A percentile compares a stretch with the other conserved stretches of the same genome.
These are phyloP conservation scores for Pelmatolapia mariae DNA, from an alignment of 2,113 vertebrate species.

Conservation along the genomic window DNA sequence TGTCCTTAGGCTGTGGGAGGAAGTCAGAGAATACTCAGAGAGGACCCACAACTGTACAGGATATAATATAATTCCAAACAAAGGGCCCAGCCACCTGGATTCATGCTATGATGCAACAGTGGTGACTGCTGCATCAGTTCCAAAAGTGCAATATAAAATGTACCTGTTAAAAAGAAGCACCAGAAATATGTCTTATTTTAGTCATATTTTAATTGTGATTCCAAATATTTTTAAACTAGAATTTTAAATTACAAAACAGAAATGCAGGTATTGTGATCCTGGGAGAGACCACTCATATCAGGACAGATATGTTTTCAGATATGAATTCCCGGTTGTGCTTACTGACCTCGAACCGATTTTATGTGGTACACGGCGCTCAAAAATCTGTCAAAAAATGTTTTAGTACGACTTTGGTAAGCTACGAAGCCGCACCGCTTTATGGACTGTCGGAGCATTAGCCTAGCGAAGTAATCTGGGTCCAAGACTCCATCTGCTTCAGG, in stretches of 20 bases:
- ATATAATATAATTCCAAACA: not conserved
- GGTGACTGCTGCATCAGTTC: not conserved
- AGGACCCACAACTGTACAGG: not conserved
- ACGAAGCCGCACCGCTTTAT: accelerated
- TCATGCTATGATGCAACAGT: not conserved
- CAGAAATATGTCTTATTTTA: not conserved
- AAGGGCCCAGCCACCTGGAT: not conserved
- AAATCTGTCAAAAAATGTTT: not conserved
- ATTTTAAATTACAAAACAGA: not conserved
- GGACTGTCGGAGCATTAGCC: not conserved
- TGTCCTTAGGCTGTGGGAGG: not conserved
- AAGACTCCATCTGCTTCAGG: not conserved
- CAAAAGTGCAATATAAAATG: not conserved
- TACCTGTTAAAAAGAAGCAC: not conserved
- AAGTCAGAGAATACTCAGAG: not conserved
- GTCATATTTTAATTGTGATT: not conserved
- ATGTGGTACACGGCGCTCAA: accelerated
- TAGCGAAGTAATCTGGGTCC: not conserved
- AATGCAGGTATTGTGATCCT: not conserved
- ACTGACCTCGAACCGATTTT: accelerated
- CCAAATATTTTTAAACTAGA: not conserved
- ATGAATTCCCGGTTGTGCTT: accelerated
- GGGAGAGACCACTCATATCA: not conserved
- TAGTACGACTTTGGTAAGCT: not conserved
- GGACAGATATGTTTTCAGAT: not conserved